These are phyloP conservation scores for Bemisia tabaci DNA, from an alignment of 1,140 invertebrate species.

Conservation along the genomic window DNA sequence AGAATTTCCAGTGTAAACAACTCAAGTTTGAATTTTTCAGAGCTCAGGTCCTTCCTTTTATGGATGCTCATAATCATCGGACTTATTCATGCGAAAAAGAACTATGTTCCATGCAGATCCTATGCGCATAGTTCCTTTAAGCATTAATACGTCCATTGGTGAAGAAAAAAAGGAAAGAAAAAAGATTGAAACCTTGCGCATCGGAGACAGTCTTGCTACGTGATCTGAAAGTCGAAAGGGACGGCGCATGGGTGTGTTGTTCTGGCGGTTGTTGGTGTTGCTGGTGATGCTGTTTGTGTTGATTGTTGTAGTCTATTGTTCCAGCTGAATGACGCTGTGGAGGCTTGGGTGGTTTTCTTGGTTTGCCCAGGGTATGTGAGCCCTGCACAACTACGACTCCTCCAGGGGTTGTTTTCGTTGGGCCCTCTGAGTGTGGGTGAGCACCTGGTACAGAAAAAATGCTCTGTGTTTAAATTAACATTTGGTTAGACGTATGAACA, in stretches of 20 bases:
- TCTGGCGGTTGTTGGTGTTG: neutral
- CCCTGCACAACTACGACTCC: conserved; percentile 23
- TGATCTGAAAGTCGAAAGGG: conserved; percentile 48
- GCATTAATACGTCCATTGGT: too few relatives aligned
- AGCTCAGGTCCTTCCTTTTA: too few relatives aligned
- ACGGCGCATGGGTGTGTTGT: conserved; percentile 28
- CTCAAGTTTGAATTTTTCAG: too few relatives aligned
- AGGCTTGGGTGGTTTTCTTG: conserved; percentile 28
- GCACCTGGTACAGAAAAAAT: conserved; percentile 8
- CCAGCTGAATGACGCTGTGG: conserved; percentile 79
- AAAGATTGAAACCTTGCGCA: conserved; percentile 40
- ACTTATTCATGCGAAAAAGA: too few relatives aligned
- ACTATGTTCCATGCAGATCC: too few relatives aligned
- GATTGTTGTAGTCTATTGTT: conserved; percentile 60
- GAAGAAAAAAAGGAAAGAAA: neutral
- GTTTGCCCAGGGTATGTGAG: conserved; percentile 42
- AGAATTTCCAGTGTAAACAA: too few relatives aligned
- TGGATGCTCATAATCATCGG: too few relatives aligned
- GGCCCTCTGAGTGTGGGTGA: conserved; percentile 26
- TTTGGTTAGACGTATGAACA: neutral
- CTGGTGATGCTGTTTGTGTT: conserved; percentile 20
- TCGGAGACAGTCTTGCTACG: conserved; percentile 84
- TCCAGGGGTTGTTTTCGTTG: conserved; percentile 27
- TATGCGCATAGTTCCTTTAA: too few relatives aligned
- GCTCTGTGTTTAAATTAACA: neutral